phyloP scores from a whole-genome alignment of 2,797 vertebrate genomes.

The Mormyrops attenuatus region DNA sequence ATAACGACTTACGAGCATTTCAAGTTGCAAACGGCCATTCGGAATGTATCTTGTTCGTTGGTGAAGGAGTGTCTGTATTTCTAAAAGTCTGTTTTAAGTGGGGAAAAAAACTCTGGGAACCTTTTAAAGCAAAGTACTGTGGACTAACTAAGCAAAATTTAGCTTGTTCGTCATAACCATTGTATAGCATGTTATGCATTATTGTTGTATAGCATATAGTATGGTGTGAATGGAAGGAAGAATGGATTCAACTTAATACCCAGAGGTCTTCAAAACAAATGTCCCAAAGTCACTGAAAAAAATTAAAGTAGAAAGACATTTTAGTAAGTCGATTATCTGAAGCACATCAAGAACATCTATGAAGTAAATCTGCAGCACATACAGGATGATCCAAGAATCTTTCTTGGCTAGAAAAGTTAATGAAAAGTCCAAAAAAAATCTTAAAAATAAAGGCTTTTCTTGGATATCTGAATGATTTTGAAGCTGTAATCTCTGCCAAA shows the following conservation, averaged over 20 bases:
- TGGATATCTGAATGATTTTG: neutral
- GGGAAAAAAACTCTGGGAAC: neutral
- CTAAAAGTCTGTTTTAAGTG: neutral
- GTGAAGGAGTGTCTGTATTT: neutral
- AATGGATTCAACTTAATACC: neutral
- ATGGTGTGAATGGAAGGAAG: neutral
- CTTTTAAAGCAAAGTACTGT: neutral
- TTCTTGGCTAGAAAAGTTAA: neutral
- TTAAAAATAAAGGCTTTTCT: neutral
- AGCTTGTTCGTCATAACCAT: neutral
- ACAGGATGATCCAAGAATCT: neutral
- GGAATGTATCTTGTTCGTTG: too few species aligned
- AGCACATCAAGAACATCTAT: neutral
- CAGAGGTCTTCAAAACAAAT: neutral
- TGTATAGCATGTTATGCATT: neutral
- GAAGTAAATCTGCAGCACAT: neutral
- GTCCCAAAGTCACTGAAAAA: neutral
- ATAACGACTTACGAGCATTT: too few species aligned
- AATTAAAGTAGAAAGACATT: neutral
- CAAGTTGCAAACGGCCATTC: too few species aligned
- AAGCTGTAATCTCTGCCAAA: neutral
- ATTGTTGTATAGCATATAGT: neutral
- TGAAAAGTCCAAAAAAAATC: neutral
- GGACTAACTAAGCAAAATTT: neutral
- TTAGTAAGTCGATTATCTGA: neutral